These are phyloP conservation scores for Adoxophyes honmai DNA, from an alignment of 1,140 invertebrate species.

Conservation along the genomic window DNA sequence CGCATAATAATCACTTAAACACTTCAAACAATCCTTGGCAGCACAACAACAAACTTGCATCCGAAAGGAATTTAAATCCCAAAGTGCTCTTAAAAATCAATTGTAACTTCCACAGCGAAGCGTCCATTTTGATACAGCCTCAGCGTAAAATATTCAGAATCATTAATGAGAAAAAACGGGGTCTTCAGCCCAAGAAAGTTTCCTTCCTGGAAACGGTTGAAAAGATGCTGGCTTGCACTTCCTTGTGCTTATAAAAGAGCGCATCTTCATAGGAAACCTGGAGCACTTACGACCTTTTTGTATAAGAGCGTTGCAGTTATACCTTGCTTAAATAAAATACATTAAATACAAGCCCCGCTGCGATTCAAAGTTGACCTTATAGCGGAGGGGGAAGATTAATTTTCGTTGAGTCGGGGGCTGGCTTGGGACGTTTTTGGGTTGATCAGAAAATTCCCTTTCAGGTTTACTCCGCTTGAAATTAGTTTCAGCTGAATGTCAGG, in stretches of 20 bases:
- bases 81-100: too few species aligned
- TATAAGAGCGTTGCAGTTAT: too few species aligned
- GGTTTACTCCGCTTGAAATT: slow-evolving; percentile 10
- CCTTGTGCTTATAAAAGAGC: too few species aligned
- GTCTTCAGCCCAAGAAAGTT: slow-evolving; percentile 7
- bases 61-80: too few species aligned
- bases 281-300: too few species aligned
- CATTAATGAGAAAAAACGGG: slow-evolving; percentile 10
- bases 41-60: too few species aligned
- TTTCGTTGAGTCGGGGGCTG: neutral
- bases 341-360: neutral
- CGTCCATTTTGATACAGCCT: neutral
- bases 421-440: neutral
- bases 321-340: neutral
- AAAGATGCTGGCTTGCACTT: slow-evolving; percentile 10
- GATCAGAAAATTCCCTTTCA: slow-evolving; percentile 13
- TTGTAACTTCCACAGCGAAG: too few species aligned
- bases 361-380: neutral
- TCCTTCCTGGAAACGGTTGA: slow-evolving; percentile 3
- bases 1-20: too few species aligned
- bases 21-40: too few species aligned
- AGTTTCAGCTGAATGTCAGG: slow-evolving; percentile 10
- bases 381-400: neutral
- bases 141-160: slow-evolving; percentile 4
- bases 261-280: too few species aligned